Evolutionary conservation across 2,888 invertebrate genomes (phyloP).

Genomic region (Dugesia japonica): DNA sequence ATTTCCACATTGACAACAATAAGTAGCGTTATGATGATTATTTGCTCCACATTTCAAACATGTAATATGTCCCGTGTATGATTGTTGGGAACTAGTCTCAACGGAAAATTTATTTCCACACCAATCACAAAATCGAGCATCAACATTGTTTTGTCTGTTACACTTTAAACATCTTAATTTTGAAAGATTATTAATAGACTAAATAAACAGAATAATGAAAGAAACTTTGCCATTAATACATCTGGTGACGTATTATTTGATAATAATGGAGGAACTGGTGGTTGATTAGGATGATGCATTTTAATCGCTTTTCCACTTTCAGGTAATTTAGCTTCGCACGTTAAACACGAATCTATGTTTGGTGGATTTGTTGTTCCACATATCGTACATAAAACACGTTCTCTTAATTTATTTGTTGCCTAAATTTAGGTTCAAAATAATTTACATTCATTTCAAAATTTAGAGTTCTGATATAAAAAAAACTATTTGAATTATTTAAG

Average conservation of each 20-base stretch:
- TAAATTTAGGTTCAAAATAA: too few species aligned
- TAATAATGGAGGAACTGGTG: slow-evolving; percentile 28
- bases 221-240: background rate
- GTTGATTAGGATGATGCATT: slow-evolving; percentile 37
- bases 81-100: background rate
- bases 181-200: too few species aligned
- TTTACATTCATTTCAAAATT: too few species aligned
- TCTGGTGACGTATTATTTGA: background rate
- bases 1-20: slow-evolving; percentile 42
- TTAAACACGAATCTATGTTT: slow-evolving; percentile 38
- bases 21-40: slow-evolving; percentile 41
- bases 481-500: too few species aligned
- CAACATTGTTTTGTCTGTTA: slow-evolving; percentile 41
- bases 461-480: too few species aligned
- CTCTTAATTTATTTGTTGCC: slow-evolving; percentile 37
- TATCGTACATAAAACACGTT: slow-evolving; percentile 38
- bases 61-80: slow-evolving; percentile 35
- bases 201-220: background rate
- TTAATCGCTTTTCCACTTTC: slow-evolving; percentile 29
- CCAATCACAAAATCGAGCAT: slow-evolving; percentile 46
- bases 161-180: slow-evolving; percentile 42
- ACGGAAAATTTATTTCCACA: slow-evolving; percentile 40
- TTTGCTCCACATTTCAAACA: slow-evolving; percentile 42
- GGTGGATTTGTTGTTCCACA: slow-evolving; percentile 42
- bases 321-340: slow-evolving; percentile 39